Evolutionary conservation across 2,888 invertebrate species (phyloP), one percentile per base, ranked within the genome.

Genomic region (Stegana nigrithorax): DNA sequence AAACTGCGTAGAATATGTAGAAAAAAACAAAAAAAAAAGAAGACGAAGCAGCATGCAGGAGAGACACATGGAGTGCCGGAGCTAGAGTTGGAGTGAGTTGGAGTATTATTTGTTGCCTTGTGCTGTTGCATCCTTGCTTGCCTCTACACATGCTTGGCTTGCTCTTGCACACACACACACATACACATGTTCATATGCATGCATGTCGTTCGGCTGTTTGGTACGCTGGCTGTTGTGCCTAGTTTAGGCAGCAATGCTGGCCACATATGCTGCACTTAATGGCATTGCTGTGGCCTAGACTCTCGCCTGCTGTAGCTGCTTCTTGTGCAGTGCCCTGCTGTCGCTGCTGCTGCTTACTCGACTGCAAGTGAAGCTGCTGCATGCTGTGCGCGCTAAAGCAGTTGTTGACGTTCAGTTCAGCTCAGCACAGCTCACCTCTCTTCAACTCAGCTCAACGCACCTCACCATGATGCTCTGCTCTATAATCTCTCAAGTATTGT

Each of bases 271-370:
- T 55, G 53, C 32, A 55, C 53, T 55, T 55, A 55, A 32, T 55
- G 53, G 53, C 53, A 55, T 55, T 55, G 53, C 53, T 55, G 53
- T 55, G 32, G 53, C 53, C 53, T 55, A 32, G 47, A 55, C 53
- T 19, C 53, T 19, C 21, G 26, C 32, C 21, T 12, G 36, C 27
- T 21, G 21, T 10, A 14, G 26, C 23, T 21, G 14, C 4, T 4
- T n/a, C n/a, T n/a, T n/a, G 17, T 44, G 44, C 4, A 39, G 10
- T 39, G 39, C 39, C 39, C n/a, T n/a, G n/a, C 23, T 25, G 26
- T n/a, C 26, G 2, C 50, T 47, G 14, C 14, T 2, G 23, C 3
- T 36, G n/a, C n/a, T n/a, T 39, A 14, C 39, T 14, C n/a, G 6
- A 14, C 23, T 25, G 26, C 8, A 26, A 3, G 26, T 47, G 14